Base-by-base conservation (phyloP, 2,888 invertebrate species). In the Diplolepis rosae region DNA sequence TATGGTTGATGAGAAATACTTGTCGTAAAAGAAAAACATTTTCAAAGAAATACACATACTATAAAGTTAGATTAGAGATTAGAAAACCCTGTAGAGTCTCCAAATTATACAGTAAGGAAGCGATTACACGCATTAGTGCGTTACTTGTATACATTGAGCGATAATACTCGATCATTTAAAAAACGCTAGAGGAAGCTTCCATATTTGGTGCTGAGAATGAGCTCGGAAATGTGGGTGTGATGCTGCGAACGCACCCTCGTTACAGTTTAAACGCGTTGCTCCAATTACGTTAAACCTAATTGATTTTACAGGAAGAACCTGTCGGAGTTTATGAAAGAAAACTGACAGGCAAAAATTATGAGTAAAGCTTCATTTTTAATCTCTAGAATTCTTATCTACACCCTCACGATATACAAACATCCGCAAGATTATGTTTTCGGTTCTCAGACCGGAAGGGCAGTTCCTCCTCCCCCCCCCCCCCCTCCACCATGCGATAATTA, bases 251-350 rank as follows among this genome's bases (percentile, higher is more conserved):
- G 77, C 79, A 82, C 79, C 80, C 79, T 81, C 77, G 77, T 80
- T 76, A 79, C 74, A n/a, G n/a, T 72, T 74, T 65, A 76, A 76
- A 77, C 71, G 83, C 76, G 76, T 81, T 81, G 84, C 81, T 84
- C 84, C 78, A 84, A 82, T 84, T 84, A 79, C 79, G 83, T 78
- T 73, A 74, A 74, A 77, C 77, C 79, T 72, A 61, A 61, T 61
- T 61, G 61, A 61, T 39, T 61, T 61, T 61, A 39, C 39, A 61
- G 61, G 39, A 39, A 61, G 39, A 61, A 61, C 61, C 61, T 61
- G 22, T 22, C 45, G 9, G 6, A 1, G 9, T 18, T 45, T 22
- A 9, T 5, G 18, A 0, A 7, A 9, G 2, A 45, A 45, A 45
- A 7, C 18, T 45, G 45, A 22, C 9, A 7, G 1, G 9, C 9